phyloP scores from a whole-genome alignment of 2,888 invertebrate species.

The Hemithea aestivaria region DNA sequence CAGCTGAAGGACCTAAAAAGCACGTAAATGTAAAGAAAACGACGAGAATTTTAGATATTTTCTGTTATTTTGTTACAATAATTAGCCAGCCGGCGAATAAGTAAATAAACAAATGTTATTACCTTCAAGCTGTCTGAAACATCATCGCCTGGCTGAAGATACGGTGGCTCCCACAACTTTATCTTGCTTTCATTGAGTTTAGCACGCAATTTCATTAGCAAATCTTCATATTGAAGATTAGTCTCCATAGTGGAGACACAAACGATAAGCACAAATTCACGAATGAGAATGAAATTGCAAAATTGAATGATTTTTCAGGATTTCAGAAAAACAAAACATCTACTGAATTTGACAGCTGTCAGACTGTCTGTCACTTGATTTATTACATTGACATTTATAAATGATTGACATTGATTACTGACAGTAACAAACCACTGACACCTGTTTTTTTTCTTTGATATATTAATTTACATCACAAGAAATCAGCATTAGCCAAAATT shows the following conservation, averaged over 20 bases:
- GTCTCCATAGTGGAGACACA: constrained; percentile 43
- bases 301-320: constrained; percentile 10
- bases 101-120: constrained; percentile 9
- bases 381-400: no score
- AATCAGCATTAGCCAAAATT: no score
- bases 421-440: no score
- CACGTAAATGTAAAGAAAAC: no score
- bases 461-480: no score
- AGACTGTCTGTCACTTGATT: no score
- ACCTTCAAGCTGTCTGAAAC: constrained; percentile 73
- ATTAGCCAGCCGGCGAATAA: neutral
- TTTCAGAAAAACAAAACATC: no score
- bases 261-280: neutral
- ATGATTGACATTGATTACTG: no score
- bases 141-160: constrained; percentile 57
- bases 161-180: constrained; percentile 88
- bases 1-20: no score
- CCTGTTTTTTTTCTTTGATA: no score
- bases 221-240: constrained; percentile 77
- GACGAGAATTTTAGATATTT: no score
- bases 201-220: constrained; percentile 82
- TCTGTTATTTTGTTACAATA: neutral
- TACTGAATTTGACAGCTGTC: no score
- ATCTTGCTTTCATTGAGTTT: constrained; percentile 83
- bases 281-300: constrained; percentile 16